phyloP scores from a whole-genome alignment of 2,888 invertebrate species.

The Polymixis lichenea region DNA sequence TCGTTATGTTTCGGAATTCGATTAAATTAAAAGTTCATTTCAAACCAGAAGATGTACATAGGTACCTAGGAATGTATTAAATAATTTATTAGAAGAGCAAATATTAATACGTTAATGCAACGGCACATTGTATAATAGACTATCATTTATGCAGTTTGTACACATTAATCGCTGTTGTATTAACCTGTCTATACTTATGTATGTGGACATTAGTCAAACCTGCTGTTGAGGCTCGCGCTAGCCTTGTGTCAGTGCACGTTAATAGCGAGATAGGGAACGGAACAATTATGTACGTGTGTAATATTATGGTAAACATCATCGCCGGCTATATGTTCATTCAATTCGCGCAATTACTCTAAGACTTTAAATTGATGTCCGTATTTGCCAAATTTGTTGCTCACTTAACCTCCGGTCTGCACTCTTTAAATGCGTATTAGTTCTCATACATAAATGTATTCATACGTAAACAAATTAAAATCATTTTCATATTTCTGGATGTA shows the following conservation, averaged over 20 bases:
- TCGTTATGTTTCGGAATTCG: background rate
- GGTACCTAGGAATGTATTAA: background rate
- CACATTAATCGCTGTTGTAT: slow-evolving; percentile 75
- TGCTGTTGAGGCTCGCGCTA: slow-evolving; percentile 58
- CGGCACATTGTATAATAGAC: slow-evolving; percentile 60
- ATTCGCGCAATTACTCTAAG: slow-evolving; percentile 1
- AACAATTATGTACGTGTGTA: slow-evolving; percentile 43
- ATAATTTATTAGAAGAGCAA: background rate
- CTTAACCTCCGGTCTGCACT: no score
- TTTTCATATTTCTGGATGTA: slow-evolving; percentile 27
- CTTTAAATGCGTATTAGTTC: background rate
- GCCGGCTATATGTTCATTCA: slow-evolving; percentile 27
- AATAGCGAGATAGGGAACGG: slow-evolving; percentile 39
- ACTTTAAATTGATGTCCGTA: background rate
- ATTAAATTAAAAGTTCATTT: background rate
- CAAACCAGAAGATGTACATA: background rate
- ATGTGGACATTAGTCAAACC: slow-evolving; percentile 74
- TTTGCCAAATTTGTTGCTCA: slow-evolving; percentile 21
- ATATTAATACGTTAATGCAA: slow-evolving; percentile 60
- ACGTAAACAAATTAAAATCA: slow-evolving; percentile 38
- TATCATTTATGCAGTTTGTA: slow-evolving; percentile 78
- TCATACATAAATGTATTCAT: background rate
- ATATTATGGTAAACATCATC: slow-evolving; percentile 29
- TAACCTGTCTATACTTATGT: slow-evolving; percentile 72
- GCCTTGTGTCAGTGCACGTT: slow-evolving; percentile 51